Base-by-base conservation (phyloP, 2,888 invertebrate genomes). In the Zhengitettix transpicula region DNA sequence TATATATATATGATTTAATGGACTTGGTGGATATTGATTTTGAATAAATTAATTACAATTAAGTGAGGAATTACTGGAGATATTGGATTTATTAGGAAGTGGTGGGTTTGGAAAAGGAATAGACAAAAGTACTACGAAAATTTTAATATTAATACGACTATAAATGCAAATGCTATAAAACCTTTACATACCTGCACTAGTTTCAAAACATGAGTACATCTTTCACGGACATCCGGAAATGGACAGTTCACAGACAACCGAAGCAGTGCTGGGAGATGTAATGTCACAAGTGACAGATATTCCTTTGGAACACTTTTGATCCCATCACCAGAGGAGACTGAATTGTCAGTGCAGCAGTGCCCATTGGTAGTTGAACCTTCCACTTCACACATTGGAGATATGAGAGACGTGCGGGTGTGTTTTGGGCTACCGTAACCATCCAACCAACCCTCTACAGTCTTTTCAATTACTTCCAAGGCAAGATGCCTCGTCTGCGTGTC, bases 211-310 rank as follows among this genome's bases (percentile, higher is more conserved):
- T 77, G 76, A 64, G 74, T 72, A 66, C 79, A 79, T 67, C 78
- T 79, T 66, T 77, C 78, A 65, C 80, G 73, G 58, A 81, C 78
- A 68, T 81, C 80, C 64, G 75, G 73, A 66, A 80, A 81, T 10
- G 81, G 81, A 68, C 81, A 81, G 69, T 78, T 77, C 65, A 78
- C 73, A 59, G 78, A 77, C 60, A 81, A 73, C 66, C 80, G 72
- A 57, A 81, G 71, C 65, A 81, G 76, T 65, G 80, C 79, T 42
- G 80, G 79, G 63, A 81, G 71, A 69, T 79, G 78, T 58, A 79
- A 68, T 55, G 75, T 75, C 58, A 78, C 77, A 65, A 78, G 70
- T 59, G 77, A 77, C 65, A 77, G 68, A 64, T 78, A 77, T 68
- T 78, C 77, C 7, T 40, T 51, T 12, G 58, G 28, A 15, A 56